Conservation (phyloP, 2,797 vertebrate species). For the Bufotes viridis region DNA sequence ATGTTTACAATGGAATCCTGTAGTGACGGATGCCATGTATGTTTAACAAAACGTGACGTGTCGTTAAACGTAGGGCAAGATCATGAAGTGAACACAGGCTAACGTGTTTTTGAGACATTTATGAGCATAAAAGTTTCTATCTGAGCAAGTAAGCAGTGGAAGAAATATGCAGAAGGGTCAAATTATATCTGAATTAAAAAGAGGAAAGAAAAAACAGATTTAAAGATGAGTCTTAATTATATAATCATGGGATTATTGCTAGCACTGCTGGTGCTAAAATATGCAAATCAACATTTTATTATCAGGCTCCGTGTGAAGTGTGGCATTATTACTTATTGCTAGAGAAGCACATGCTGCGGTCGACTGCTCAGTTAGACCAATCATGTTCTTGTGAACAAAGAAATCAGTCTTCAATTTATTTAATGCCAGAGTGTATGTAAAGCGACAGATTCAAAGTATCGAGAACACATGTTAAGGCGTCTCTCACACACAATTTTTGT, state of each 20-base stretch:
- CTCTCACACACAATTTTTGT: background rate
- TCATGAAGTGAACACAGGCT: too few relatives aligned
- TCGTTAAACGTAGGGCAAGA: too few relatives aligned
- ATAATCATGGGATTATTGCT: slow-evolving; percentile 50
- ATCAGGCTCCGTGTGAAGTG: slow-evolving; percentile 45
- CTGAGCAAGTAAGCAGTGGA: background rate
- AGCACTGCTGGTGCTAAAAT: slow-evolving; percentile 32
- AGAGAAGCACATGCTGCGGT: slow-evolving; percentile 39
- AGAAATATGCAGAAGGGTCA: slow-evolving; percentile 32
- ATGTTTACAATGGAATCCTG: too few relatives aligned
- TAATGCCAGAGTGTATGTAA: background rate
- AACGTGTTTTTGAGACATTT: background rate
- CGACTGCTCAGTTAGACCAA: slow-evolving; percentile 20
- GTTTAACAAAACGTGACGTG: too few relatives aligned
- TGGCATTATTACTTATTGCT: slow-evolving; percentile 28
- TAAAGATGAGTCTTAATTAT: slow-evolving; percentile 58
- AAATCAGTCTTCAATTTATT: slow-evolving; percentile 23
- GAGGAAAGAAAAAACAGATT: slow-evolving; percentile 36
- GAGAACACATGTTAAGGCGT: background rate
- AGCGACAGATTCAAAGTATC: background rate
- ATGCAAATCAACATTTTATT: slow-evolving; percentile 47
- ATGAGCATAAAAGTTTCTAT: slow-evolving; percentile 7
- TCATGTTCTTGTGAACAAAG: slow-evolving; percentile 27
- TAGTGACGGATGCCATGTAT: too few relatives aligned
- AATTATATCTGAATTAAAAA: slow-evolving; percentile 25